phyloP scores from a whole-genome alignment of 2,888 invertebrate species.

The Pachliopta kotzebuea region DNA sequence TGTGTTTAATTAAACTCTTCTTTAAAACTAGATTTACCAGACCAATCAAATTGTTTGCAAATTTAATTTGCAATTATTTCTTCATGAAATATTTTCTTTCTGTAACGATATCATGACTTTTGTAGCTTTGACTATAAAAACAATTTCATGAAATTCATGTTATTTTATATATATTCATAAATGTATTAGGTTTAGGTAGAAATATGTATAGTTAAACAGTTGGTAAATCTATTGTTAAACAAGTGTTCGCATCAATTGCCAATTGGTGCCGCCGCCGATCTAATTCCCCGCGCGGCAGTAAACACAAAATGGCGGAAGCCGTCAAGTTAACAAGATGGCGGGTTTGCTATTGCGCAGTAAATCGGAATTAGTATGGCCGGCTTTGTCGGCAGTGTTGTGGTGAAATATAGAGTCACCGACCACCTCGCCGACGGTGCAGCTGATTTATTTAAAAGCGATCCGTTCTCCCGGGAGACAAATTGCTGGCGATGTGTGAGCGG shows the following conservation, averaged over 20 bases:
- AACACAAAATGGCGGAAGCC: conserved; percentile 34
- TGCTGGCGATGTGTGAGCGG: conserved; percentile 21
- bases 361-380: conserved; percentile 48
- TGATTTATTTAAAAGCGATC: conserved; percentile 29
- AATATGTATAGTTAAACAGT: too few species aligned
- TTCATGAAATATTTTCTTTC: too few species aligned
- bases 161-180: too few species aligned
- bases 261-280: conserved; percentile 12
- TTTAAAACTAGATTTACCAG: too few species aligned
- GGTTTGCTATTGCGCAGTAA: conserved; percentile 46
- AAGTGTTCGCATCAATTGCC: background rate
- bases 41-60: too few species aligned
- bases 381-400: conserved; percentile 27
- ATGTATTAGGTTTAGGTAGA: too few species aligned
- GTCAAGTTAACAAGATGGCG: conserved; percentile 43
- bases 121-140: too few species aligned
- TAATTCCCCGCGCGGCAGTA: conserved; percentile 27
- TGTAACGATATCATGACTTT: too few species aligned
- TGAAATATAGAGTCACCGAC: conserved; percentile 22
- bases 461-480: conserved; percentile 25
- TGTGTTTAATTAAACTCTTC: too few species aligned
- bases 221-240: too few species aligned
- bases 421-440: conserved; percentile 7
- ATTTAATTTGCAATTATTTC: too few species aligned
- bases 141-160: too few species aligned